phyloP scores from a whole-genome alignment of 2,113 vertebrate genomes.

The Probosciger aterrimus region DNA sequence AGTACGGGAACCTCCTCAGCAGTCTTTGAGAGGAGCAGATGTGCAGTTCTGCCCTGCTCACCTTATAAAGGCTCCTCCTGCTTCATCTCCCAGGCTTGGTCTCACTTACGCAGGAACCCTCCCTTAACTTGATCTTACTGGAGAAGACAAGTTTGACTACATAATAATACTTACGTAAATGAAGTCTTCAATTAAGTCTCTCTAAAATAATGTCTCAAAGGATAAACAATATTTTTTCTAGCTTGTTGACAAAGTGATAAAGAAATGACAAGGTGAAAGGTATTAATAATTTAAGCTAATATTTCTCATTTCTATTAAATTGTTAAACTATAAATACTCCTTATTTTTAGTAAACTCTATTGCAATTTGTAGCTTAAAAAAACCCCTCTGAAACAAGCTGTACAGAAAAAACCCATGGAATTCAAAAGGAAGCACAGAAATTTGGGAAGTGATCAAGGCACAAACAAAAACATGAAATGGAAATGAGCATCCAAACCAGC shows the following conservation, averaged over 20 bases:
- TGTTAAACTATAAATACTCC: not conserved
- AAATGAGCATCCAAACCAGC: constrained; percentile 29
- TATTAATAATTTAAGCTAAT: not conserved
- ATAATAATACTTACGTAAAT: not conserved
- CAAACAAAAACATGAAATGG: constrained; percentile 18
- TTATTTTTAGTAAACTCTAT: not conserved
- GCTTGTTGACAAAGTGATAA: not conserved
- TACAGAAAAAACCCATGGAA: not conserved
- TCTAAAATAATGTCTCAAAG: not conserved
- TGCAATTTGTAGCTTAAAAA: not conserved
- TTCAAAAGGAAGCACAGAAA: not conserved
- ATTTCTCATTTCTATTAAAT: not conserved
- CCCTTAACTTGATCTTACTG: not conserved
- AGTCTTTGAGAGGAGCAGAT: not conserved
- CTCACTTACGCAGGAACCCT: not conserved
- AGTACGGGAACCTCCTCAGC: not conserved
- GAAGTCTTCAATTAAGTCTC: not conserved
- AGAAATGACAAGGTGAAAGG: not conserved
- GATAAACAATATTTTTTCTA: not conserved
- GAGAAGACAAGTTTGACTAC: not conserved
- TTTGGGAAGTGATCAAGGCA: not conserved
- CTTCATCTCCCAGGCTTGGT: not conserved
- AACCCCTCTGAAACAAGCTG: not conserved
- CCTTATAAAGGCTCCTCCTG: not conserved
- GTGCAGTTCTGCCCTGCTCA: not conserved